Evolutionary conservation across 1,140 invertebrate genomes (phyloP), one percentile per base, ranked within the genome.

Genomic region (Penaeus indicus): DNA sequence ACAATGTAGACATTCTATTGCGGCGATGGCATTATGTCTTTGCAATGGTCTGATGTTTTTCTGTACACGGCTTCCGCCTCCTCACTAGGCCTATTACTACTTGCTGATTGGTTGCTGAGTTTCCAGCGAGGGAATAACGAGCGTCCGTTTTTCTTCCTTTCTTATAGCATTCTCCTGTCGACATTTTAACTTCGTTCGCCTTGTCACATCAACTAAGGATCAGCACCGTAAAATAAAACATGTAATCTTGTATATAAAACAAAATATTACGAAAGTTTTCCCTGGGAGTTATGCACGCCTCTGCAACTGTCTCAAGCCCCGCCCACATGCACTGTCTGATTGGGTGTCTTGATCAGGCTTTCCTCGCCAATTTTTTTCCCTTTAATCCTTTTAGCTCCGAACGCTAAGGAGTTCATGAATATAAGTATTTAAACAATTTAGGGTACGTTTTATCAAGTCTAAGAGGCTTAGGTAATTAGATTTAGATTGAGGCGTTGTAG

Each of bases 341-440:
- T 88, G 87, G 87, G 82, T 61, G 87, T 84, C 87, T 88, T 88
- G 87, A 88, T 88, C 87, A 84, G 78, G 87, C 84, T 88, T 88
- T 82, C 87, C 67, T 47, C 62, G 81, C 87, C 38, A 88, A 83
- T 88, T 88, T 88, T 88, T 88, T 72, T 2, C 87, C 87, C 78
- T 79, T 75, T 81, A 84, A 88, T 88, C 81, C 84, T 84, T 88
- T 88, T 54, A 47, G 81, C 82, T 82, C 78, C 81, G 75, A 62
- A 64, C 82, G 81, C 81, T 88, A 88, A 88, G 87, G 79, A 88
- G 87, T 84, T 88, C 87, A 88, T 88, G 87, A 88, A 88, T 88
- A 88, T 78, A 72, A 62, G 82, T 88, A 82, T 88, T 88, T 88
- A 88, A 83, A 84, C 87, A 88, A 88, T 88, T 88, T 88, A 64